Evolutionary conservation across 2,888 invertebrate genomes (phyloP).

Genomic region (Gasteruption jaculator): DNA sequence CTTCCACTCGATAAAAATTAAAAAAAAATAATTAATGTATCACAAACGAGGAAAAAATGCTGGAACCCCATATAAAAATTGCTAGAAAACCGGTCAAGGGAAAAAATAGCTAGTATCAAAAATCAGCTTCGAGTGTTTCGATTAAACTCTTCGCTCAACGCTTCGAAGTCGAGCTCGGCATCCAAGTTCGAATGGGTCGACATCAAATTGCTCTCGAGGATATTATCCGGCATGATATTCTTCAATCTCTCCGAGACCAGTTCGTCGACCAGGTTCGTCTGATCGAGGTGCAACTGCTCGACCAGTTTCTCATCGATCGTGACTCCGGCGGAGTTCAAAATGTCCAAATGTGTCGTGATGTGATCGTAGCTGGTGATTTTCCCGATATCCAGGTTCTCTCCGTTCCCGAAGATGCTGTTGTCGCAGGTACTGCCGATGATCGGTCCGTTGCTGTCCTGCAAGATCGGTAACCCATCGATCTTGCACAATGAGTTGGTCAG

Average conservation of each 20-base stretch:
- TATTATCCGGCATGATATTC: constrained; percentile 44
- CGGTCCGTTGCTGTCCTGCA: constrained; percentile 38
- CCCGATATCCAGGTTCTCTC: constrained; percentile 40
- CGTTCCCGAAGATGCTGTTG: constrained; percentile 38
- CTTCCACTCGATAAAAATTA: constrained; percentile 1
- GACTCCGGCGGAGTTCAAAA: constrained; percentile 39
- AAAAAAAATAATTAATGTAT: no score
- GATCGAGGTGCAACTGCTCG: constrained; percentile 43
- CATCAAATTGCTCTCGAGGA: constrained; percentile 41
- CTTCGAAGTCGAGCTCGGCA: constrained; percentile 45
- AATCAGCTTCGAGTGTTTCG: constrained; percentile 46
- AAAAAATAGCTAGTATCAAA: no score
- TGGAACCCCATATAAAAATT: no score
- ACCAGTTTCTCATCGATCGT: constrained; percentile 46
- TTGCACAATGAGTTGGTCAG: constrained; percentile 26
- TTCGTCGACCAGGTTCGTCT: constrained; percentile 44
- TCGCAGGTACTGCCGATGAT: constrained; percentile 39
- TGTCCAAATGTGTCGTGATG: constrained; percentile 42
- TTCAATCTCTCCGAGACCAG: constrained; percentile 44
- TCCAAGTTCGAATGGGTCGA: constrained; percentile 38
- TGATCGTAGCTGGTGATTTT: constrained; percentile 43
- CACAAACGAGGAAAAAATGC: no score
- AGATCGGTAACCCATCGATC: constrained; percentile 31
- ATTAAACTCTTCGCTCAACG: constrained; percentile 46
- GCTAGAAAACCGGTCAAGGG: no score